Evolutionary conservation across 2,113 vertebrate genomes (phyloP), one percentile per base, ranked within the genome.

Genomic region (Gnathonemus echidnorhynchus): DNA sequence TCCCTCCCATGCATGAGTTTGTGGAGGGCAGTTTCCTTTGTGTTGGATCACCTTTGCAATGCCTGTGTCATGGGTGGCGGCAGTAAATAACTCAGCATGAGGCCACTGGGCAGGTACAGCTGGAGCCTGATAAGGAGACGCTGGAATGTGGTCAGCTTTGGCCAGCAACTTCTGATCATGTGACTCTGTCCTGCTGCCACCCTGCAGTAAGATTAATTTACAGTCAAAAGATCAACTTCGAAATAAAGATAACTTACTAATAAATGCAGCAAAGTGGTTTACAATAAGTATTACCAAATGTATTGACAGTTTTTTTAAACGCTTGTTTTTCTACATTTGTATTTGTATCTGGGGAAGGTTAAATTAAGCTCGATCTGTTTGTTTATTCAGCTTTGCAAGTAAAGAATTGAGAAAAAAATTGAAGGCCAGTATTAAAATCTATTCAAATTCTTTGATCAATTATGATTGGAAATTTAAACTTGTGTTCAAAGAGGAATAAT

Each of bases 41-140:
- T 85, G 10, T 7, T 88, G 91, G 90, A 93, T 91, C 84, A 86
- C 87, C 91, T 90, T 42, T 91, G 86, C 50, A 6, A 11, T 88
- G 17, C 85, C 86, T 90, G 89, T 90, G 70, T 70, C 7, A 49
- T 88, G 50, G 77, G 50, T 52, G 87, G 62, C 56, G 87, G n/a
- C 42, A 50, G 66, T 88, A 46, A 91, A 89, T 83, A 88, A 88
- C 53, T 84, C 62, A 13, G 42, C 39, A 46, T 58, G 86, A 21
- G 89, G 39, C 70, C 56, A 45, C 56, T 86, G 27, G 21, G 39
- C 53, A 84, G 21, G 62, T 89, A 80, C 24, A 53, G 3, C 50
- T 83, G 77, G 27, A 4, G 21, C 45, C 53, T 27, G 49, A 52
- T 9, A 31, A 70, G 50, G 45, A 11, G 52, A 24, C 17, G 45